Evolutionary conservation across 2,113 vertebrate genomes (phyloP), one percentile per base, ranked within the genome.

Genomic region (Steatornis caripensis): DNA sequence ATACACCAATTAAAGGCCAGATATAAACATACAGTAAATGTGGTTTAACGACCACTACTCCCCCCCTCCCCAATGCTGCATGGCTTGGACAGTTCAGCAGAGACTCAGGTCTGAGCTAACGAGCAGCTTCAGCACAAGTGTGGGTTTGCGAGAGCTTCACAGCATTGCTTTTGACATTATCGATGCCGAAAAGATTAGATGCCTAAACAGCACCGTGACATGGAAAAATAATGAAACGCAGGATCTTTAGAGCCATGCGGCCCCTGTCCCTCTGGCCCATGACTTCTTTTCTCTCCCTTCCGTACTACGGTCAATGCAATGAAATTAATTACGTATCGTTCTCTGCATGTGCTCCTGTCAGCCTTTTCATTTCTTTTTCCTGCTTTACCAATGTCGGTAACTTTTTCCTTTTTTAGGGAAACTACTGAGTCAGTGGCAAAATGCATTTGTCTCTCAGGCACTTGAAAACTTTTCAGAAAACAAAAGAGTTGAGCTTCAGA

Each of bases 281-380:
- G 7, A 6, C 12, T 39, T 29, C 34, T 49, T 32, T 83, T 32
- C 8, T 16, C n/a, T 58, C 24, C 18, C 43, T 64, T 75, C 27
- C 0, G 1, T 8, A 8, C 11, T 30, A 26, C 0, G 0, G 10
- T 19, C 36, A 24, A 2, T n/a, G 30, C 29, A 22, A 26, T 18
- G 9, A 32, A 65, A 30, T 45, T 10, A 9, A 51, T 30, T 46
- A 14, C 0, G 1, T 11, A 12, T 8, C 1, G 0, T 48, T 79
- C 69, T 64, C 17, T 24, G 16, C 30, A 26, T 30, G 18, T 49
- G 43, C 71, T 71, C 58, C 22, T 48, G 26, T 26, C 11, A 30
- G 13, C 27, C 12, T 39, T 65, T 58, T 43, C 10, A 11, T 21
- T 71, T 39, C 3, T 34, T 48, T 82, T 51, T 5, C 8, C 30